These are phyloP conservation scores for Sceloporus undulatus DNA, from an alignment of 2,113 vertebrate genomes.

Conservation along the genomic window DNA sequence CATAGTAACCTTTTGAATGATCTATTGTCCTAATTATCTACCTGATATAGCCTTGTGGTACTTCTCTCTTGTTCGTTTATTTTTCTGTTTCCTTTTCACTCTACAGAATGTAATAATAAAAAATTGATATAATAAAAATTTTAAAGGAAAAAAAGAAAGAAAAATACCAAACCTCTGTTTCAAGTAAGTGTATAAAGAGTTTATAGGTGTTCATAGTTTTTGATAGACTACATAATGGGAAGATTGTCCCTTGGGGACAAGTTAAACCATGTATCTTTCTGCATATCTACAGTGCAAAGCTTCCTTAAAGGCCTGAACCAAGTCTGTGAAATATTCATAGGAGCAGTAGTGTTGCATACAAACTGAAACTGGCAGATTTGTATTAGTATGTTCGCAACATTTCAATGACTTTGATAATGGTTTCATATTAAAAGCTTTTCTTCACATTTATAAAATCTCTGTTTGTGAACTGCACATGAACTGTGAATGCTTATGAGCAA, in stretches of 20 bases:
- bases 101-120: too few species aligned
- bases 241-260: not conserved
- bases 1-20: too few species aligned
- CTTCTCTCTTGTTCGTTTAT: too few species aligned
- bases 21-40: too few species aligned
- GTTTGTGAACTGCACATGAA: conserved; percentile 8
- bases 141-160: too few species aligned
- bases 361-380: not conserved
- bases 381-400: not conserved
- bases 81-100: too few species aligned
- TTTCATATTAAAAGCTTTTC: conserved; percentile 32
- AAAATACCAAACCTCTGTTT: not conserved
- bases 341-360: not conserved
- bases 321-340: not conserved
- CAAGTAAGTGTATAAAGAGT: not conserved
- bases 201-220: not conserved
- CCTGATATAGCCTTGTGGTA: too few species aligned
- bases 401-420: conserved; percentile 39
- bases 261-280: not conserved
- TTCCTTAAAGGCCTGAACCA: not conserved
- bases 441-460: conserved; percentile 33
- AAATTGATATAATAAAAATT: too few species aligned
- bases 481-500: conserved; percentile 24
- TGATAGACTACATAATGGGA: not conserved
- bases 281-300: not conserved